phyloP scores from a whole-genome alignment of 1,140 invertebrate species.

The Heliconius himera region DNA sequence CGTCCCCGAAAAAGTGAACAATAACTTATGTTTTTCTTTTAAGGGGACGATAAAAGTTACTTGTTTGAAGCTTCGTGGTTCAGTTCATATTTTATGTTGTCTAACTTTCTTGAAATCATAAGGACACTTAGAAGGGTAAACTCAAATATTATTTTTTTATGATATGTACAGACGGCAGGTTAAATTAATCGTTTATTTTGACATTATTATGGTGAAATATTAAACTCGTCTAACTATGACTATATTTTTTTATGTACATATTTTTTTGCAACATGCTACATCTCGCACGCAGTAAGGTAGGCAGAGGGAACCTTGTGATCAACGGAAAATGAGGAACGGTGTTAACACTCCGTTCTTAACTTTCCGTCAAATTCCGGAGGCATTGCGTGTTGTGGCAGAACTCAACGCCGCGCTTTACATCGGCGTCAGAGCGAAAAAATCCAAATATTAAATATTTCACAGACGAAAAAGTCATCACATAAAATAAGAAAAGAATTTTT shows the following conservation, averaged over 20 bases:
- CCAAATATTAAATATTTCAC: neutral
- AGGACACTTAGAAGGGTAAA: neutral
- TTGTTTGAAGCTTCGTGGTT: constrained; percentile 1
- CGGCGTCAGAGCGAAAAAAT: no score
- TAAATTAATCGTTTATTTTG: neutral
- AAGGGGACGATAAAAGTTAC: constrained; percentile 34
- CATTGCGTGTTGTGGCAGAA: no score
- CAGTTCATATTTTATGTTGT: constrained; percentile 5
- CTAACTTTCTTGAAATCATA: constrained; percentile 5
- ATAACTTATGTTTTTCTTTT: constrained; percentile 43
- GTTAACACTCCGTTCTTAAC: no score
- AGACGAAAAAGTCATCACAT: neutral
- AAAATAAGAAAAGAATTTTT: neutral
- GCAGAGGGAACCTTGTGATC: no score
- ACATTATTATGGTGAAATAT: neutral
- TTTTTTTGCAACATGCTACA: no score
- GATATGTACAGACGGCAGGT: neutral
- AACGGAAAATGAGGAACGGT: no score
- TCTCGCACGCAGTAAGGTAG: no score
- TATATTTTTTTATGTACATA: no score
- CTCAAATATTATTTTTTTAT: constrained; percentile 6
- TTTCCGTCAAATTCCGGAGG: no score
- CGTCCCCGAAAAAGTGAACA: constrained; percentile 37
- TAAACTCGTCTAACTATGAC: no score
- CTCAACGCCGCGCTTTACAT: no score